Conservation (phyloP, 2,113 vertebrate genomes). For the Melozone crissalis region DNA sequence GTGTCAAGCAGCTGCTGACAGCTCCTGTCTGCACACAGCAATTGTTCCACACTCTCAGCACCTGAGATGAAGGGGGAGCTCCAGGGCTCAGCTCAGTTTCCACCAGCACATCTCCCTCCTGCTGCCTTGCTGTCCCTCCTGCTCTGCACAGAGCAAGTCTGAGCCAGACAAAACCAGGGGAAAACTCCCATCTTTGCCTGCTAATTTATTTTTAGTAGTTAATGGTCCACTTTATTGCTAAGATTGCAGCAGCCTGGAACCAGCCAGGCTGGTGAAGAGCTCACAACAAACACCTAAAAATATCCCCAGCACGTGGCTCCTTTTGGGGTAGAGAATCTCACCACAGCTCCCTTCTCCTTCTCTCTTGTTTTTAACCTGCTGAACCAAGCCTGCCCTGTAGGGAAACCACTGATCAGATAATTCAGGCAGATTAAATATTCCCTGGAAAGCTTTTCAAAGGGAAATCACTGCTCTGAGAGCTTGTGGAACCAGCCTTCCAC, state of each 20-base stretch:
- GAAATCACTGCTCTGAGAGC: background rate
- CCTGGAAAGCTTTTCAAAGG: slow-evolving; percentile 19
- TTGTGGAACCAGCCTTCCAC: background rate
- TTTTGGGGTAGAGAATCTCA: background rate
- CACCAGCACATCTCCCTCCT: background rate
- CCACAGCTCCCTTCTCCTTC: background rate
- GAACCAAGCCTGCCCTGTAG: background rate
- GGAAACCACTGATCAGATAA: slow-evolving; percentile 10
- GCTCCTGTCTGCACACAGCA: background rate
- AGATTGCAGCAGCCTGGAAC: background rate
- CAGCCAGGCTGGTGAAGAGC: background rate
- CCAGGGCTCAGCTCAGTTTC: background rate
- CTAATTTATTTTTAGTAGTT: background rate
- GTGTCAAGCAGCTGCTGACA: background rate
- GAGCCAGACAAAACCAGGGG: background rate
- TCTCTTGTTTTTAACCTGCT: background rate
- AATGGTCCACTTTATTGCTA: background rate
- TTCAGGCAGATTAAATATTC: background rate
- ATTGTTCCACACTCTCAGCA: background rate
- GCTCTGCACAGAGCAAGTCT: rapidly evolving
- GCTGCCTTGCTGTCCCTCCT: background rate
- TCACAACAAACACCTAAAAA: background rate
- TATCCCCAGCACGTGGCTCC: background rate
- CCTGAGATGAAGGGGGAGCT: background rate
- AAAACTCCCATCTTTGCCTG: background rate